phyloP scores from a whole-genome alignment of 2,888 invertebrate genomes.

The Lasioglossum morio region DNA sequence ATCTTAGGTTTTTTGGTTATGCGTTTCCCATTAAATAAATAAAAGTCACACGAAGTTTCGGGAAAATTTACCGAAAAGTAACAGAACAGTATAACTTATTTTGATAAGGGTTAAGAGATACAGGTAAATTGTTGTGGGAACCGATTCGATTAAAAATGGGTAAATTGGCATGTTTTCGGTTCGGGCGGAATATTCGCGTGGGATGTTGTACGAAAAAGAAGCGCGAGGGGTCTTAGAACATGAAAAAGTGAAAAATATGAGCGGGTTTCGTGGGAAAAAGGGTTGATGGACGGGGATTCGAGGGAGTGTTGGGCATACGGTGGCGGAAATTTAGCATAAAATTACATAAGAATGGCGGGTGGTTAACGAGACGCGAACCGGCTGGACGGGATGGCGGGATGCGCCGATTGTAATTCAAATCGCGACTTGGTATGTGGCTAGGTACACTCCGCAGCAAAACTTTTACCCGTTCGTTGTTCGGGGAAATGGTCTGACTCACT shows the following conservation, averaged over 20 bases:
- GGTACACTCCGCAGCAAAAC: slow-evolving; percentile 73
- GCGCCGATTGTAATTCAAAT: slow-evolving; percentile 83
- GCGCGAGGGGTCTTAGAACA: slow-evolving; percentile 29
- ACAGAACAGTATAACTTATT: too few relatives aligned
- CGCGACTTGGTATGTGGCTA: slow-evolving; percentile 76
- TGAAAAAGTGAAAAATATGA: slow-evolving; percentile 33
- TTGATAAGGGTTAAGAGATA: too few relatives aligned
- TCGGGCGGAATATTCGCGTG: background rate
- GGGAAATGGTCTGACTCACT: background rate
- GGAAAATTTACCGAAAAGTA: too few relatives aligned
- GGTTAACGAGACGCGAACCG: slow-evolving; percentile 78
- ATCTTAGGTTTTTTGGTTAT: too few relatives aligned
- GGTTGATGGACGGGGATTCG: slow-evolving; percentile 34
- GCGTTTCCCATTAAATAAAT: too few relatives aligned
- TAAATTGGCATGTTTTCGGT: background rate
- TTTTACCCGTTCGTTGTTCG: background rate
- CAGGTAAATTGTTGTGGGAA: background rate
- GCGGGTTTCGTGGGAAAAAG: slow-evolving; percentile 23
- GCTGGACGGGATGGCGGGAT: slow-evolving; percentile 76
- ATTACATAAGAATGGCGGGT: slow-evolving; percentile 78
- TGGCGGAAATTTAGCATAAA: slow-evolving; percentile 77
- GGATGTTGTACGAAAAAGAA: background rate
- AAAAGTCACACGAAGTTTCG: too few relatives aligned
- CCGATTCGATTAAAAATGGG: background rate
- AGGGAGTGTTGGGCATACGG: slow-evolving; percentile 33